Percentiles rank a stretch among this genome's conserved stretches.
These are phyloP conservation scores for Pentalonia nigronervosa DNA, from an alignment of 1,140 invertebrate genomes.

Conservation along the genomic window DNA sequence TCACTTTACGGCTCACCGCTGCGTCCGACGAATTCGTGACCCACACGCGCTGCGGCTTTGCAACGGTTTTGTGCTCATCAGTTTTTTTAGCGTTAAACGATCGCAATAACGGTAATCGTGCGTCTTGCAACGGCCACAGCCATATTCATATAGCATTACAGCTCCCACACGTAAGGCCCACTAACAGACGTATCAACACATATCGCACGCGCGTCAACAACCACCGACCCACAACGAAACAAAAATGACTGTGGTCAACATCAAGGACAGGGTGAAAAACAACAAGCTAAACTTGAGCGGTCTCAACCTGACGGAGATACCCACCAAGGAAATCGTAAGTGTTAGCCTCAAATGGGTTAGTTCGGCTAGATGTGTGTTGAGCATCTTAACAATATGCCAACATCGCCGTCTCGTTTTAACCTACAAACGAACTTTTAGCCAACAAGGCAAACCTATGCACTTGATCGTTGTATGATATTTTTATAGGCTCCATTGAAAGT, in stretches of 20 bases:
- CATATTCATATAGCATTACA: background rate
- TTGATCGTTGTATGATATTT: background rate
- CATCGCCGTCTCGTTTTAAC: background rate
- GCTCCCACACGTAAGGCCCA: background rate
- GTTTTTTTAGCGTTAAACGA: background rate
- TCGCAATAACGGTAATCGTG: background rate
- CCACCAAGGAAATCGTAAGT: constrained; percentile 49
- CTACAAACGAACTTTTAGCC: background rate
- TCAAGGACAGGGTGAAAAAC: constrained; percentile 50
- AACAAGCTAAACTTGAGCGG: constrained; percentile 52
- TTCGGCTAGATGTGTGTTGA: background rate
- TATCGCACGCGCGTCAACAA: background rate
- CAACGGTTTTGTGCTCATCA: background rate
- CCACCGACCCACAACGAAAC: background rate
- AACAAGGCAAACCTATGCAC: background rate
- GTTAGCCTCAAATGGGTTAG: too few species aligned
- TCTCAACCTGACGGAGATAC: constrained; percentile 36
- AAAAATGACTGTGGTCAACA: constrained; percentile 43
- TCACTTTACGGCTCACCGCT: constrained; percentile 4
- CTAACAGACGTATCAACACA: background rate
- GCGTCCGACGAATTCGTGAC: background rate
- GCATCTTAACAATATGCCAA: background rate
- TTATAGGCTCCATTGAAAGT: constrained; percentile 38
- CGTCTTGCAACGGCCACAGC: background rate
- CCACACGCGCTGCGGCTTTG: too few species aligned